Evolutionary conservation across 2,797 vertebrate genomes (phyloP).

Genomic region (Enteromius paludinosus): DNA sequence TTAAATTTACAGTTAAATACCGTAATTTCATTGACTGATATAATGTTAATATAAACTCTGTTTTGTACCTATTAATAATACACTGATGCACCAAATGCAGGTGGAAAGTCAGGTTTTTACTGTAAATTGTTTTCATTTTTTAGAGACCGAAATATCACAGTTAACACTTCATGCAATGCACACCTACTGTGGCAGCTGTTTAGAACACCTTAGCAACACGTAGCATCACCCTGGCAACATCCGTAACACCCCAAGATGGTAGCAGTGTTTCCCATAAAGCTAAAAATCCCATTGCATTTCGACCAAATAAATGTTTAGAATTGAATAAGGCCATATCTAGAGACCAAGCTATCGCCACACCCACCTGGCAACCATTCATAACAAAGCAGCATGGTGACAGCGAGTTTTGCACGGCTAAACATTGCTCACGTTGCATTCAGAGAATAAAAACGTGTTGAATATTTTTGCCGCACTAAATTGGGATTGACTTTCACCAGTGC

Average conservation of each 20-base stretch:
- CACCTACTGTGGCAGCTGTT: no score
- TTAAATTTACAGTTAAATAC: no score
- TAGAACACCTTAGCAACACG: background rate
- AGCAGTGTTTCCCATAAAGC: background rate
- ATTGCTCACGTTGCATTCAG: background rate
- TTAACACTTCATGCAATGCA: no score
- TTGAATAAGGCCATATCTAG: background rate
- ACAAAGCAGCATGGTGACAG: background rate
- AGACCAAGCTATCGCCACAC: background rate
- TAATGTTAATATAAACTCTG: no score
- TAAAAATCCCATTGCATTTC: background rate
- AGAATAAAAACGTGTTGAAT: background rate
- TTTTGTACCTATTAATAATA: no score
- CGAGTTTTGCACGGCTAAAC: background rate
- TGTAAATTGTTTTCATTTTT: no score
- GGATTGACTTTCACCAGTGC: constrained; percentile 11
- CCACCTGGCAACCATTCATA: background rate
- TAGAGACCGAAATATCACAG: no score
- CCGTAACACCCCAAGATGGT: background rate
- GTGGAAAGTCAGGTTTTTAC: no score
- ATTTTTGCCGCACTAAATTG: constrained; percentile 9
- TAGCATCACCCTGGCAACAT: background rate
- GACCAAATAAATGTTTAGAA: background rate
- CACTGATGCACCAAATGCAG: no score
- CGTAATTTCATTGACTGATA: no score